Evolutionary conservation across 2,113 vertebrate species (phyloP).

Genomic region (Solenodon paradoxus): DNA sequence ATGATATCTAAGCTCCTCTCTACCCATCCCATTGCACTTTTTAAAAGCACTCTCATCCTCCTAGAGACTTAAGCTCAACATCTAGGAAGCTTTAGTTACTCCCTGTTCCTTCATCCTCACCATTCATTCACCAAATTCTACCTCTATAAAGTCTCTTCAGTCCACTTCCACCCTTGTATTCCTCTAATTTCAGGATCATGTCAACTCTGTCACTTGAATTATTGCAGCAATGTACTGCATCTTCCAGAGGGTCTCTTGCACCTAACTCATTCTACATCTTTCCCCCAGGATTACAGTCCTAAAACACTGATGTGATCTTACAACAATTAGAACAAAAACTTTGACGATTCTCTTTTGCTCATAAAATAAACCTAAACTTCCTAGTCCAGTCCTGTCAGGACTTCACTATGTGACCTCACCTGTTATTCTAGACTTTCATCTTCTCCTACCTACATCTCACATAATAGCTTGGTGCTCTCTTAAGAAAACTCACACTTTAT

Average conservation of each 20-base stretch:
- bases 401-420: background rate
- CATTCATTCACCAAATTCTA: background rate
- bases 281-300: background rate
- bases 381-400: background rate
- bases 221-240: background rate
- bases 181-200: background rate
- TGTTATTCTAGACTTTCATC: conserved; percentile 16
- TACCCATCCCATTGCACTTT: background rate
- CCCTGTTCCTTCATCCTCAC: background rate
- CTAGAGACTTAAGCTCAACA: background rate
- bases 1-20: background rate
- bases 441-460: background rate
- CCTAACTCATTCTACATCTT: background rate
- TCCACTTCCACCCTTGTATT: background rate
- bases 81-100: background rate
- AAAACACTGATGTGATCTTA: background rate
- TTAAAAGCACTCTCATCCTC: background rate
- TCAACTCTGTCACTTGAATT: background rate
- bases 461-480: background rate
- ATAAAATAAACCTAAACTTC: conserved; percentile 19
- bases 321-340: background rate
- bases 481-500: conserved; percentile 16
- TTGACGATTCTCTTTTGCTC: background rate
- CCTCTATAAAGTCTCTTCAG: background rate
- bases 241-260: background rate